These are phyloP conservation scores for Agrypnus murinus DNA, from an alignment of 2,888 invertebrate species.

Conservation along the genomic window DNA sequence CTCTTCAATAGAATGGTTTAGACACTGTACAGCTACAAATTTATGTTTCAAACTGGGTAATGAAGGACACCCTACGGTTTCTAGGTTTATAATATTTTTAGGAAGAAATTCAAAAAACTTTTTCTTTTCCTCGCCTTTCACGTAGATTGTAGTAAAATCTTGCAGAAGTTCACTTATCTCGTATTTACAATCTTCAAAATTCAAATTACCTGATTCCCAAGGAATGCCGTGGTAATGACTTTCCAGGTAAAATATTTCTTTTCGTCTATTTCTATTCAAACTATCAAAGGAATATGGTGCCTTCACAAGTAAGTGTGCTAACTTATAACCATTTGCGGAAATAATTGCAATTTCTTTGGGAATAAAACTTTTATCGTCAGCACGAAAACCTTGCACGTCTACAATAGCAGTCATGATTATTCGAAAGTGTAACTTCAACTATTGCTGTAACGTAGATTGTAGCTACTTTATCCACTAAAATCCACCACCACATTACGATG, in stretches of 20 bases:
- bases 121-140: neutral
- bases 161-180: neutral
- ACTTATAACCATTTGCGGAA: neutral
- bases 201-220: neutral
- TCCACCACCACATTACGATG: conserved; percentile 30
- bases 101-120: too few species aligned
- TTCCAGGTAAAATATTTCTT: neutral
- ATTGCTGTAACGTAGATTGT: too few species aligned
- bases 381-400: neutral
- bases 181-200: neutral
- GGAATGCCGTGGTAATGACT: neutral
- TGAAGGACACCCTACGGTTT: neutral
- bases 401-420: neutral
- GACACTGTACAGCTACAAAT: neutral
- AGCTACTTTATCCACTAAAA: conserved; percentile 15
- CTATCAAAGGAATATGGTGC: neutral
- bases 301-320: neutral
- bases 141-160: neutral
- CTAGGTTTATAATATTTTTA: too few species aligned
- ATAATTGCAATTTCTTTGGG: neutral
- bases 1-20: neutral
- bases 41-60: neutral
- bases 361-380: neutral
- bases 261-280: neutral
- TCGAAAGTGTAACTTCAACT: neutral